phyloP scores from a whole-genome alignment of 2,888 invertebrate genomes.

The Orthonevra nobilis region DNA sequence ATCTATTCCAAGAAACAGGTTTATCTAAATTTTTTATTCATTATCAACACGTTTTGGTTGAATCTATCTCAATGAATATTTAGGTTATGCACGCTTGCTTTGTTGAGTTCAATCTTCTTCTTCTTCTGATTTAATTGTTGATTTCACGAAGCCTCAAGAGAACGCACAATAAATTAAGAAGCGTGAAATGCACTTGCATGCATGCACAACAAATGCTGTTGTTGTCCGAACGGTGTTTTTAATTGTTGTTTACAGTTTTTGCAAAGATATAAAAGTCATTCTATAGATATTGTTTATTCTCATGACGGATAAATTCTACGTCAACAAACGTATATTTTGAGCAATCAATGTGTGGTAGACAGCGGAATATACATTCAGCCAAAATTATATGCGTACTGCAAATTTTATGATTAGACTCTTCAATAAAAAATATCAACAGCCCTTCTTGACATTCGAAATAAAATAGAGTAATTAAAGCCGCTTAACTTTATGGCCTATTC shows the following conservation, averaged over 20 bases:
- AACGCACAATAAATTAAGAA: constrained; percentile 71
- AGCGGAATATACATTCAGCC: too few species aligned
- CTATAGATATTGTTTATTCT: too few species aligned
- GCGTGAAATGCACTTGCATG: constrained; percentile 71
- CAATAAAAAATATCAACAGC: too few species aligned
- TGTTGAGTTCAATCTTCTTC: constrained; percentile 41
- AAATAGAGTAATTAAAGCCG: too few species aligned
- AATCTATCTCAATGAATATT: constrained; percentile 34
- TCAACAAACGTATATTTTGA: too few species aligned
- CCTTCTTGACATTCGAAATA: too few species aligned
- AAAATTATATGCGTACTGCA: too few species aligned
- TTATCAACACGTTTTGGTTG: constrained; percentile 30
- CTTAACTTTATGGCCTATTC: too few species aligned
- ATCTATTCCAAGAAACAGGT: neutral
- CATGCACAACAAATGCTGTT: constrained; percentile 34
- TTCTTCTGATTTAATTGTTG: constrained; percentile 44
- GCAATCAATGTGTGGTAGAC: too few species aligned
- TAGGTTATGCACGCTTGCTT: constrained; percentile 57
- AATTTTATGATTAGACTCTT: too few species aligned
- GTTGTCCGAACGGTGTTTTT: neutral
- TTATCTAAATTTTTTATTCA: constrained; percentile 18
- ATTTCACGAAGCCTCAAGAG: constrained; percentile 36
- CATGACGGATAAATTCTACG: too few species aligned
- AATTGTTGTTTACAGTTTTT: neutral
- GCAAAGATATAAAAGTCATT: too few species aligned